Conservation (phyloP, 2,888 invertebrate genomes). For the Callyntrura sp. region DNA sequence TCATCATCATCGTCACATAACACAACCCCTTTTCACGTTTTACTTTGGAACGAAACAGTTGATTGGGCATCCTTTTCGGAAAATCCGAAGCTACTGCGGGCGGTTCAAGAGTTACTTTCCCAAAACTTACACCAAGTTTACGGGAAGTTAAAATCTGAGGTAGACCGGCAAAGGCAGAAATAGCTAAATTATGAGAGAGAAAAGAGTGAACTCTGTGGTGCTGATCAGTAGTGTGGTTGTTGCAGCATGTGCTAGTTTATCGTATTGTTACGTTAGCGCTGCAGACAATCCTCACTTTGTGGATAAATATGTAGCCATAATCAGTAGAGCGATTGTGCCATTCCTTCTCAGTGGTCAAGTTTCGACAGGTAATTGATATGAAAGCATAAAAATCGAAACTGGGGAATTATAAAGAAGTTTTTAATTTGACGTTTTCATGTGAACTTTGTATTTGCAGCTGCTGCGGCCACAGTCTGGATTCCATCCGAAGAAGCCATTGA, state of each 20-base stretch:
- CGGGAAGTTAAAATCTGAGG: too few species aligned
- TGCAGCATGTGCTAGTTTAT: constrained; percentile 76
- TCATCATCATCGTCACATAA: too few species aligned
- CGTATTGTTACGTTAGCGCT: constrained; percentile 58
- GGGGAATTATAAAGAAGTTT: not conserved
- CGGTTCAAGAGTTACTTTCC: constrained; percentile 67
- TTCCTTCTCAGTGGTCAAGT: constrained; percentile 60
- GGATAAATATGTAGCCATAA: constrained; percentile 62
- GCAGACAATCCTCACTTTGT: constrained; percentile 17
- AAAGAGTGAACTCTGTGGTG: constrained; percentile 73
- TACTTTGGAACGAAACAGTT: constrained; percentile 68
- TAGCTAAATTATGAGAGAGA: constrained; percentile 73
- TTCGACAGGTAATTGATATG: constrained; percentile 61
- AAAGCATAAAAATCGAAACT: not conserved
- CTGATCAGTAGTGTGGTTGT: constrained; percentile 70
- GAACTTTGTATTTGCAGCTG: too few species aligned
- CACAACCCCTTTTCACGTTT: constrained; percentile 51
- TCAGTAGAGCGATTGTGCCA: constrained; percentile 61
- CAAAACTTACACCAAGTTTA: constrained; percentile 63
- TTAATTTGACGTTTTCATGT: constrained; percentile 24
- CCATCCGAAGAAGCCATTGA: constrained; percentile 63
- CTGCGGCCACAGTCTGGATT: constrained; percentile 73
- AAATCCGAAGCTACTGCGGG: constrained; percentile 63
- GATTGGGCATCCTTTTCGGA: constrained; percentile 49
- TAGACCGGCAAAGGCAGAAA: not conserved